Percentiles rank a stretch among this genome's conserved stretches.
Conservation (phyloP, 2,797 vertebrate genomes). For the Chaenodraco wilsoni region DNA sequence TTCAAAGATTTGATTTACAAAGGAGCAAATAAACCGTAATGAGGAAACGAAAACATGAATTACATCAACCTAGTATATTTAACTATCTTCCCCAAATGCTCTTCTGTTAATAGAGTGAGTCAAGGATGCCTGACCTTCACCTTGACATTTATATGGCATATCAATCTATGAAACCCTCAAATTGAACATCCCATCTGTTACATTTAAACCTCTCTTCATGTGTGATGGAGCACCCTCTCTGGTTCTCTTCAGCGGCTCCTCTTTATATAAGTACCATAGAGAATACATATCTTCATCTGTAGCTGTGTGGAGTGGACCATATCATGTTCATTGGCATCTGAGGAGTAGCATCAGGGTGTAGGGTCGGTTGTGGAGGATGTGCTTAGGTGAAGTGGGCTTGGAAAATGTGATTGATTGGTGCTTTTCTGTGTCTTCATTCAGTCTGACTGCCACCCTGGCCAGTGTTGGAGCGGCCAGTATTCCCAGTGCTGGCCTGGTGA, state of each 20-base stretch:
- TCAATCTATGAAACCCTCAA: slow-evolving; percentile 35
- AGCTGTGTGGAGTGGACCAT: neutral
- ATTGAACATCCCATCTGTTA: slow-evolving; percentile 43
- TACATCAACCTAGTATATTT: slow-evolving; percentile 25
- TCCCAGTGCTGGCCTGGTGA: slow-evolving; percentile 97
- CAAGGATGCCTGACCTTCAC: slow-evolving; percentile 37
- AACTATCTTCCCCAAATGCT: slow-evolving; percentile 30
- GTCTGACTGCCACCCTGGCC: slow-evolving; percentile 95
- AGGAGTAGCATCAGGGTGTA: neutral
- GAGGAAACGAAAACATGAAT: slow-evolving; percentile 34
- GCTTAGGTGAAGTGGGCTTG: neutral
- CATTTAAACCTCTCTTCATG: slow-evolving; percentile 27
- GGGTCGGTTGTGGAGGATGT: neutral
- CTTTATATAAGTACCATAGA: slow-evolving; percentile 35
- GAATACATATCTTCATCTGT: slow-evolving; percentile 8
- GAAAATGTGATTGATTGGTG: slow-evolving; percentile 24
- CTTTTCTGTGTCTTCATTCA: slow-evolving; percentile 63
- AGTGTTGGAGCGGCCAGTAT: slow-evolving; percentile 98
- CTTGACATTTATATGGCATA: slow-evolving; percentile 54
- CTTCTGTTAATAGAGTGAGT: slow-evolving; percentile 31
- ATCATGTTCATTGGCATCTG: neutral
- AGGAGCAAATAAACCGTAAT: slow-evolving; percentile 40
- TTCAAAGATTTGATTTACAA: slow-evolving; percentile 26
- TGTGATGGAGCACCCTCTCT: slow-evolving; percentile 71
- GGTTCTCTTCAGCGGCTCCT: slow-evolving; percentile 60